These are phyloP conservation scores for Ageneiosus marmoratus DNA, from an alignment of 2,113 vertebrate species.

Conservation along the genomic window DNA sequence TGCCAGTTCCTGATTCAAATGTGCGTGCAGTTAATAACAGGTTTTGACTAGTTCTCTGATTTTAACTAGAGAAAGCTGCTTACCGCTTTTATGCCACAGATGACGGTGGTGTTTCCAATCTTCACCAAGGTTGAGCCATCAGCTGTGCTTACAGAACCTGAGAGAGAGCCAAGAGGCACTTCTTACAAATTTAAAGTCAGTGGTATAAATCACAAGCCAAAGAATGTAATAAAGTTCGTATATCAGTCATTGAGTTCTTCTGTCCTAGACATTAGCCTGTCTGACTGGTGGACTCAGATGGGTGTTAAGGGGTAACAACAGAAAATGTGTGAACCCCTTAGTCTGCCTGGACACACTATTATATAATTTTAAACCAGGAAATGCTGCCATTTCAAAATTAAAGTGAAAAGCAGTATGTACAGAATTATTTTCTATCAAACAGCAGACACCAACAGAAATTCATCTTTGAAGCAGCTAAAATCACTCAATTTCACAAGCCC, in stretches of 20 bases:
- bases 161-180: constrained; percentile 11
- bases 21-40: background rate
- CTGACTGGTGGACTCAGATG: too few species aligned
- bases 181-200: background rate
- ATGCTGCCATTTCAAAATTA: background rate
- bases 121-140: constrained; percentile 94
- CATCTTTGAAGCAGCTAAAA: background rate
- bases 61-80: background rate
- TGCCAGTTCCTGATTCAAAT: constrained; percentile 81
- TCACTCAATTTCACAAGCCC: background rate
- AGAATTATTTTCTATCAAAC: background rate
- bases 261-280: too few species aligned
- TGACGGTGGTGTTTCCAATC: constrained; percentile 90
- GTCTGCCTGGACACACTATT: background rate
- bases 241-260: too few species aligned
- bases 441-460: background rate
- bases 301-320: background rate
- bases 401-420: background rate
- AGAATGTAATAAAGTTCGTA: too few species aligned
- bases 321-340: background rate
- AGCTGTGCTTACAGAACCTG: constrained; percentile 94
- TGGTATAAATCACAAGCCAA: background rate
- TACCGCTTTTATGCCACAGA: constrained; percentile 96
- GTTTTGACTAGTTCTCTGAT: background rate
- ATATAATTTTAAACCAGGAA: background rate